Evolutionary conservation across 2,888 invertebrate genomes (phyloP), one percentile per base, ranked within the genome.

Genomic region (Rhimphoctona megacephalus): DNA sequence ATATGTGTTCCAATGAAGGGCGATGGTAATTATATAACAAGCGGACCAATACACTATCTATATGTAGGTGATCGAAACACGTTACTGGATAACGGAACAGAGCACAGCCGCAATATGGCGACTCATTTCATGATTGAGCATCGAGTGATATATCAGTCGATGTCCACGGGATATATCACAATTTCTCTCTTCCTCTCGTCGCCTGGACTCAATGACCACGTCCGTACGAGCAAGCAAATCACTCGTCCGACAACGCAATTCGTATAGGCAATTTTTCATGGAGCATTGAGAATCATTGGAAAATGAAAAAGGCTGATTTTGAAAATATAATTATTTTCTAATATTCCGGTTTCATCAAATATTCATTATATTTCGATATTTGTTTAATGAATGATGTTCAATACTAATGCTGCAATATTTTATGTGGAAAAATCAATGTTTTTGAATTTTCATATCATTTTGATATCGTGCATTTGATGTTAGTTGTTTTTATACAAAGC

Each of bases 81-180:
- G 80, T 39, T 49, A 72, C 17, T 8, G 82, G 36, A 39, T 66
- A 78, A 64, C 61, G 66, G 70, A 61, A 54, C 46, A 33, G 43
- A 57, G 66, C 46, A 67, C 33, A 39, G 67, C 57, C 79, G 67
- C 79, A 78, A 78, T 72, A 66, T 73, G 83, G 78, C 66, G 78
- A 78, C 70, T 83, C 78, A 78, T 83, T 83, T 83, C 66, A 72
- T 72, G 83, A 83, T 83, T 79, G 73, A 79, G 73, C 86, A 85
- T 72, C 85, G 79, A 87, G 87, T 88, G 88, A 89, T 90, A 88
- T 89, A 90, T 89, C 89, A 89, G 87, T 73, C 64, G 73, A 85
- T 84, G 88, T 89, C 86, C 88, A 88, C 88, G 85, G n/a, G 46
- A 61, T 80, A 46, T 36, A 25, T 70, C 25, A 46, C 84, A 69